Base-by-base conservation (phyloP, 2,113 vertebrate genomes). In the Microtus montanus region DNA sequence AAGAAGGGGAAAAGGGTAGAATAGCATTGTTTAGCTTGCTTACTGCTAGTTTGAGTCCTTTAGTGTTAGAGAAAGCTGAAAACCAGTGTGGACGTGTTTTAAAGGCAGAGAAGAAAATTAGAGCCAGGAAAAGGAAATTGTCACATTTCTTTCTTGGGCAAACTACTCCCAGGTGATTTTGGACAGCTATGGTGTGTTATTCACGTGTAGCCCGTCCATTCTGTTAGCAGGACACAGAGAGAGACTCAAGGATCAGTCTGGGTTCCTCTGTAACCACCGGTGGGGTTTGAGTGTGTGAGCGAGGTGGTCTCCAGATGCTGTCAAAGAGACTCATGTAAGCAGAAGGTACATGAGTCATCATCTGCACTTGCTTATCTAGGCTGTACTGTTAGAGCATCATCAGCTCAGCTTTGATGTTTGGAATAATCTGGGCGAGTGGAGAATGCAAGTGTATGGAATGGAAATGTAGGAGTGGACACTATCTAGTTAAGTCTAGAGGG, bases 351-450 rank as follows among this genome's bases (percentile, higher is more conserved):
- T 58, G 54, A 52, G 80, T 54, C 28, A 22, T 84, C 64, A 68
- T 77, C 44, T 79, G 4, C 38, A 44, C 64, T 96, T 96, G 63
- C 54, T 84, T 92, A 64, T 24, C 26, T 75, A 70, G 19, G 10
- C 54, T 13, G 2, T 84, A 38, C 78, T 70, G 24, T 73, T 84
- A 95, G 68, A 90, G 61, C 44, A 47, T 87, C 83, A 26, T 10
- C 64, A 82, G 94, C 35, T 85, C 64, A 82, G 94, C 35, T 85
- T 71, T 85, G 66, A 75, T 83, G 95, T 92, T 83, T 54, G 63
- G 49, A 84, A 66, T 92, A 79, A 80, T 35, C 87, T n/a, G 35
- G 33, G 54, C 54, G 28, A 22, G n/a, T 52, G 3, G 86, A 86
- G 63, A 89, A 89, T 84, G 64, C 71, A 78, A 78, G 54, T 33